Evolutionary conservation across 2,113 vertebrate species (phyloP).

Genomic region (Perca fluviatilis): DNA sequence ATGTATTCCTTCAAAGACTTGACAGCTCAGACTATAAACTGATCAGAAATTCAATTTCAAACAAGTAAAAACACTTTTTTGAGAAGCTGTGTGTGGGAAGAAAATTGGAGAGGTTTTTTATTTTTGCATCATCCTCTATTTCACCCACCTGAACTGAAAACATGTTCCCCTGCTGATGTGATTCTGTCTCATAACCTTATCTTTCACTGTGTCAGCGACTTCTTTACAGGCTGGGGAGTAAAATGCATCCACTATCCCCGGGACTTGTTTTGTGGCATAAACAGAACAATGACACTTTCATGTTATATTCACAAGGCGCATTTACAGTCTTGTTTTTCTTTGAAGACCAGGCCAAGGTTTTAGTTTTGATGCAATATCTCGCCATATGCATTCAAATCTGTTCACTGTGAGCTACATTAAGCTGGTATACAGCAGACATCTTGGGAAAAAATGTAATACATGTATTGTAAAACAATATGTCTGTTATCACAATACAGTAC

Average conservation of each 20-base stretch:
- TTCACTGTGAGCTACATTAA: neutral
- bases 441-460: neutral
- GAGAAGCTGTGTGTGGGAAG: neutral
- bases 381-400: conserved; percentile 15
- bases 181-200: conserved; percentile 45
- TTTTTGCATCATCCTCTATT: conserved; percentile 41
- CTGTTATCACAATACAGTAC: neutral
- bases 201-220: conserved; percentile 39
- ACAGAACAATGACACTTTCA: conserved; percentile 15
- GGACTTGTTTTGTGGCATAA: conserved; percentile 27
- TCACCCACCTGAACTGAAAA: conserved; percentile 24
- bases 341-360: neutral
- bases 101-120: neutral
- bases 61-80: neutral
- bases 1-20: neutral
- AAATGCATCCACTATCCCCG: neutral
- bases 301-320: conserved; percentile 37
- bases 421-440: too few relatives aligned
- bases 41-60: neutral
- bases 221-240: conserved; percentile 28
- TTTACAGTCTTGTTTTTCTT: conserved; percentile 34
- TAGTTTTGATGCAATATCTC: conserved; percentile 21
- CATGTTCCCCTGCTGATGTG: conserved; percentile 23
- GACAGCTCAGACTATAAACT: neutral
- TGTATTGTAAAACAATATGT: neutral